Percentiles rank a stretch among this genome's conserved stretches.
Conservation (phyloP, 2,113 vertebrate genomes). For the Toxotes jaculatrix region DNA sequence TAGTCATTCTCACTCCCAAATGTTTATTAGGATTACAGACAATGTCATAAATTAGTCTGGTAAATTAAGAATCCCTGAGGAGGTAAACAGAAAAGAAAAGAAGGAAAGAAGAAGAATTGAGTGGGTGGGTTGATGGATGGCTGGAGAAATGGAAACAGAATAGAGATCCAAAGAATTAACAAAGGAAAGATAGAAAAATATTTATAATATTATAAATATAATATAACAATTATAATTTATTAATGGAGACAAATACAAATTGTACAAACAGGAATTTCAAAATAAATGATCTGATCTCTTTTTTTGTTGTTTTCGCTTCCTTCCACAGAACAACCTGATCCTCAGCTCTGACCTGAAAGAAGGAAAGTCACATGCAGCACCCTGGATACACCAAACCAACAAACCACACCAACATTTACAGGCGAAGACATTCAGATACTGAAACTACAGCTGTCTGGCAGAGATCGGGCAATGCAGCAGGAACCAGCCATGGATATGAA, state of each 20-base stretch:
- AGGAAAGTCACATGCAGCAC: not conserved
- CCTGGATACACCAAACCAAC: not conserved
- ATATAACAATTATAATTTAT: not conserved
- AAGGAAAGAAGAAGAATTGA: not conserved
- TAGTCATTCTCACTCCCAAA: not conserved
- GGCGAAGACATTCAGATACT: not conserved
- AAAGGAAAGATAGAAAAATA: not conserved
- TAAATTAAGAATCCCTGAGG: not conserved
- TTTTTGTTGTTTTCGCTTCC: constrained; percentile 8
- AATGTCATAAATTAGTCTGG: constrained; percentile 7
- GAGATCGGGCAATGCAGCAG: not conserved
- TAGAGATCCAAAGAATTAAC: not conserved
- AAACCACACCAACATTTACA: not conserved
- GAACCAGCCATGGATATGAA: constrained; percentile 41
- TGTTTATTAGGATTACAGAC: not conserved
- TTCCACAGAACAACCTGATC: constrained; percentile 47
- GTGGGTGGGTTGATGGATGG: not conserved
- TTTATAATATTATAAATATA: not conserved
- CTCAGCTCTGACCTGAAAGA: constrained; percentile 13
- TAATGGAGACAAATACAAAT: not conserved
- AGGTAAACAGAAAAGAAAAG: not conserved
- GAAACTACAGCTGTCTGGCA: not conserved
- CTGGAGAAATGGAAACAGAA: not conserved
- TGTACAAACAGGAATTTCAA: not conserved
- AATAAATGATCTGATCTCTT: not conserved